Evolutionary conservation across 2,888 invertebrate genomes (phyloP), one percentile per base, ranked within the genome.

Genomic region (Cepaea hortensis): DNA sequence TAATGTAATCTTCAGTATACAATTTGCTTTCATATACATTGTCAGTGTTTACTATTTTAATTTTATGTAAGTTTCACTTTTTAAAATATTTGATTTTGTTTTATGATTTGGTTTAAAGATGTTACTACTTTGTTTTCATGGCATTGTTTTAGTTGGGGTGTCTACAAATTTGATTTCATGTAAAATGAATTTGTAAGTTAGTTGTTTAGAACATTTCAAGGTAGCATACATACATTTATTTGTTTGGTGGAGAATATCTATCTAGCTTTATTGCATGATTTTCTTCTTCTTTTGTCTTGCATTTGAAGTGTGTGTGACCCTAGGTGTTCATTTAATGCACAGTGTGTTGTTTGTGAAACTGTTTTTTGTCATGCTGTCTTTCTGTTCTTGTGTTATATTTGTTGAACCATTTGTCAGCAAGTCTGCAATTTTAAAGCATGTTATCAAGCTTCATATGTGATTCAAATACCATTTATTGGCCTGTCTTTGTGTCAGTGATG

Each of bases 291-390:
- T 18, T 73, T 46, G 2, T 73, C 15, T 46, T 73, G 3, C 1
- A 61, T 79, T 79, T 79, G n/a, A 23, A 23, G 61, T 79, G 55
- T 61, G 3, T 79, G 11, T 79, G n/a, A 77, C 20, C n/a, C 50
- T 48, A 75, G 61, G 50, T 13, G 4, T 46, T 23, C 48, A 3
- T 61, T 79, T 35, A 18, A 79, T 79, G 77, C 79, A 79, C 79
- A 79, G 55, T 79, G 13, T 62, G 55, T 2, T 77, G 3, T n/a
- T n/a, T n/a, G 20, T 48, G 15, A 35, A 15, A n/a, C 1, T 55
- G 50, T 77, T 77, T 7, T 77, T 77, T 55, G 55, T 77, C 61
- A 77, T n/a, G 55, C 55, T 75, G 13, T 6, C 48, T 76, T 6
- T 76, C 50, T 76, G 50, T 48, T 20, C 18, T 50, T 50, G 76